These are phyloP conservation scores for Apoderus coryli DNA, from an alignment of 2,888 invertebrate species.

Conservation along the genomic window DNA sequence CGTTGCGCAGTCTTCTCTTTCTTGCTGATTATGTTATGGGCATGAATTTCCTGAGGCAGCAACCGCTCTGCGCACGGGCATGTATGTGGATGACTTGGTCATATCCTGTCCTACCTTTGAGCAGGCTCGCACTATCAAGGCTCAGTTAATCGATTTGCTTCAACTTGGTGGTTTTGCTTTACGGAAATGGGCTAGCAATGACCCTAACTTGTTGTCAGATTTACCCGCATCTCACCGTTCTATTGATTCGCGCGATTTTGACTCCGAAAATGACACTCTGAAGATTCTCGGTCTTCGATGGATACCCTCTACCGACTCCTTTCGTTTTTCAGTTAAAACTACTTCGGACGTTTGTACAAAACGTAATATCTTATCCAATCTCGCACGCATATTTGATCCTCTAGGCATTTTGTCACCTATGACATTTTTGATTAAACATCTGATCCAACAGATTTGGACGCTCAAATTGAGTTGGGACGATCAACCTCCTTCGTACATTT, in stretches of 20 bases:
- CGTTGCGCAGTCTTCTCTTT: no score
- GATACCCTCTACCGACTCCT: not conserved
- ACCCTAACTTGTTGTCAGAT: not conserved
- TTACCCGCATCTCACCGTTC: not conserved
- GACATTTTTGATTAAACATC: no score
- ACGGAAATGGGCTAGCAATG: constrained; percentile 1
- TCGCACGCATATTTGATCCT: constrained; percentile 2
- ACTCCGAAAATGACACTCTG: not conserved
- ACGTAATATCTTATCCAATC: not conserved
- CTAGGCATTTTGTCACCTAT: not conserved
- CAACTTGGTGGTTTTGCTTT: not conserved
- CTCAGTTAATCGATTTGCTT: not conserved
- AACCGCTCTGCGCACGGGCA: no score
- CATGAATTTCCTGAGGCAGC: no score
- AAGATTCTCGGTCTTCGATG: constrained; percentile 1
- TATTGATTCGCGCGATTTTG: not conserved
- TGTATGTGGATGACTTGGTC: not conserved
- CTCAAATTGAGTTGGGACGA: no score
- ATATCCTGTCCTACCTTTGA: not conserved
- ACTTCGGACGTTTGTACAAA: not conserved
- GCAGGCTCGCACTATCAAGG: not conserved
- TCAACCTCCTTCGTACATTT: no score
- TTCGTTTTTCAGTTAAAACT: not conserved
- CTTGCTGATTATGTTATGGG: no score
- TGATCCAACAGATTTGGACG: no score